These are phyloP conservation scores for Eilema sororculum DNA, from an alignment of 2,888 invertebrate genomes.

Conservation along the genomic window DNA sequence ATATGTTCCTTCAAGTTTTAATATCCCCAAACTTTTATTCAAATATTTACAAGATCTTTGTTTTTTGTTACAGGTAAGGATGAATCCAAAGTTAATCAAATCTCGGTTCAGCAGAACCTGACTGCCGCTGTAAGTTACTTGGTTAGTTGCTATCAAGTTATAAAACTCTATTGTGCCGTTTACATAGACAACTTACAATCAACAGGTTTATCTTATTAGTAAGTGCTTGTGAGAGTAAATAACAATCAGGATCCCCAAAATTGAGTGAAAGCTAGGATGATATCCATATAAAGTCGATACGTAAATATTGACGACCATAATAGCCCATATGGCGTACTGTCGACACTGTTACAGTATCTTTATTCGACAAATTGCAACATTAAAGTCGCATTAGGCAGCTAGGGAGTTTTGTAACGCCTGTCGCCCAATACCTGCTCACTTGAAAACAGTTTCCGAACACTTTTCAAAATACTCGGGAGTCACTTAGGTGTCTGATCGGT, in stretches of 20 bases:
- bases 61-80: slow-evolving; percentile 16
- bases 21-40: not conserved
- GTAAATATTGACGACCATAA: not conserved
- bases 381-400: not conserved
- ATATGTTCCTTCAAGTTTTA: not conserved
- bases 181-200: not conserved
- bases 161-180: no score
- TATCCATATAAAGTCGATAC: no score
- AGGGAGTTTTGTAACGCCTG: not conserved
- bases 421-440: slow-evolving; percentile 13
- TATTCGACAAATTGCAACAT: not conserved
- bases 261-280: not conserved
- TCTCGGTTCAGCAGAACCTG: not conserved
- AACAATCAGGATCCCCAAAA: not conserved
- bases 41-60: not conserved
- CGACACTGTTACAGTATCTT: no score
- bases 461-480: slow-evolving; percentile 24
- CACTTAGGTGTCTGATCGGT: slow-evolving; percentile 25
- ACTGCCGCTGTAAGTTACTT: not conserved
- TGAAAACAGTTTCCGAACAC: slow-evolving; percentile 18
- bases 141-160: no score
- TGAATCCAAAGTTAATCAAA: not conserved
- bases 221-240: not conserved
- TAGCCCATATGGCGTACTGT: not conserved
- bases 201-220: not conserved